phyloP scores from a whole-genome alignment of 2,797 vertebrate species.

The Muraenolepis orangiensis region DNA sequence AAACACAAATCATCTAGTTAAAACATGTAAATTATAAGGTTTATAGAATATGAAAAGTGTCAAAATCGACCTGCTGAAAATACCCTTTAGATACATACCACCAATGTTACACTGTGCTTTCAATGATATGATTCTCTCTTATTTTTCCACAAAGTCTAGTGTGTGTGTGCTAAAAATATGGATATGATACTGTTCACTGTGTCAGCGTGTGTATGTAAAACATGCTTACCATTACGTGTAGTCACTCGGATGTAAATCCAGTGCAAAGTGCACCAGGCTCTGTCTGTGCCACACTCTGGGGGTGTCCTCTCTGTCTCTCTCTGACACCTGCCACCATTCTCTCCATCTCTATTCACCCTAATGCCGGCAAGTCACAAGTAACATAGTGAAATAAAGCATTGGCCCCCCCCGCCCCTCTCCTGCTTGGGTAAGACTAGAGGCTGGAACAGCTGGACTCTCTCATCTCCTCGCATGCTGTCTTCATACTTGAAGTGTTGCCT shows the following conservation, averaged over 20 bases:
- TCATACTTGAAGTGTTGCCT: not conserved
- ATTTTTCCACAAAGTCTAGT: not conserved
- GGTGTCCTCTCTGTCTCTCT: conserved; percentile 72
- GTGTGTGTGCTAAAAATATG: not conserved
- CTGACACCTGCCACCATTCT: conserved; percentile 80
- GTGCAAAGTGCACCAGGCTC: not conserved
- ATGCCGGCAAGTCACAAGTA: conserved; percentile 89
- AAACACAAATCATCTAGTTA: not conserved
- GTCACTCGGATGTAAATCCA: not conserved
- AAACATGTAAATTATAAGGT: not conserved
- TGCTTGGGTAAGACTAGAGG: conserved; percentile 86
- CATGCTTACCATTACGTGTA: not conserved
- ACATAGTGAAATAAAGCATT: conserved; percentile 76
- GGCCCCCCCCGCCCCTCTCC: conserved; percentile 90
- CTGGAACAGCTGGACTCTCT: conserved; percentile 34
- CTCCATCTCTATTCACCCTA: conserved; percentile 81
- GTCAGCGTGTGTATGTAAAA: not conserved
- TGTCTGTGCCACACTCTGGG: conserved; percentile 22
- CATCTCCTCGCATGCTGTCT: conserved; percentile 57
- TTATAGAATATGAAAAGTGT: not conserved
- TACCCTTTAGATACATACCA: not conserved
- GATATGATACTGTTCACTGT: not conserved
- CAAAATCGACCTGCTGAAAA: not conserved
- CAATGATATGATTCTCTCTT: not conserved
- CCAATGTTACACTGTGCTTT: not conserved